Conservation (phyloP, 64 coral and sea anemone genomes). For the Actinia equina region DNA sequence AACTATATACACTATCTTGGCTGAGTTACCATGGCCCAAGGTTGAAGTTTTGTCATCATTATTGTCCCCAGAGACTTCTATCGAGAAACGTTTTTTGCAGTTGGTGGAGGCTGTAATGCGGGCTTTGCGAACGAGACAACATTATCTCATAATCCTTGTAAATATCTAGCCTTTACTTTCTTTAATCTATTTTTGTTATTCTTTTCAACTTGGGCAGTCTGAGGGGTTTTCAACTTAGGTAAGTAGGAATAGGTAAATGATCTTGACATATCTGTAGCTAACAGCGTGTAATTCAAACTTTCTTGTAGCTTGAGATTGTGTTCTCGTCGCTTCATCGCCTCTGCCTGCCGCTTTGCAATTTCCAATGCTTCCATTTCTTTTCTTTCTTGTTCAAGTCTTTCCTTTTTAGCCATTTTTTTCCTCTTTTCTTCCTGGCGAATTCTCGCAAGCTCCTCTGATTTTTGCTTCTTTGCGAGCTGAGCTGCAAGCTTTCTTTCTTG, state of each 20-base stretch:
- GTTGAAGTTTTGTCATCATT: too few species aligned
- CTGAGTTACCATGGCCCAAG: too few species aligned
- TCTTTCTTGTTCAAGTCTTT: conserved; percentile 28
- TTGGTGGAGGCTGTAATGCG: too few species aligned
- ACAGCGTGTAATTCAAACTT: conserved; percentile 18
- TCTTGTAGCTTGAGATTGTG: conserved; percentile 42
- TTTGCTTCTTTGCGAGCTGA: conserved; percentile 19
- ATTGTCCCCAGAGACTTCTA: too few species aligned
- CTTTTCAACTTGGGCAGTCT: not conserved
- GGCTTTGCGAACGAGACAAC: too few species aligned
- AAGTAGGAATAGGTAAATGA: conserved; percentile 58
- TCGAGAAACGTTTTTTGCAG: too few species aligned
- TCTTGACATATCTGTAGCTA: conserved; percentile 36
- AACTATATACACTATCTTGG: too few species aligned
- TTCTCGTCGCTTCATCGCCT: conserved; percentile 39
- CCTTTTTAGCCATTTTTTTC: conserved; percentile 16
- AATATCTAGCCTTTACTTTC: conserved; percentile 2
- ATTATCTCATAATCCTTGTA: not conserved
- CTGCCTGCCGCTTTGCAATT: not conserved
- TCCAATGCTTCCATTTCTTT: conserved; percentile 19
- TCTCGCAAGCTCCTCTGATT: conserved; percentile 31
- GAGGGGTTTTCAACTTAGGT: conserved; percentile 1
- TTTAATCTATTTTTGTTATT: not conserved
- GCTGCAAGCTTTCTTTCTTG: not conserved
- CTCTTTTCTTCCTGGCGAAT: conserved; percentile 30